These are phyloP conservation scores for Araneus ventricosus DNA, from an alignment of 1,140 invertebrate species.

Conservation along the genomic window DNA sequence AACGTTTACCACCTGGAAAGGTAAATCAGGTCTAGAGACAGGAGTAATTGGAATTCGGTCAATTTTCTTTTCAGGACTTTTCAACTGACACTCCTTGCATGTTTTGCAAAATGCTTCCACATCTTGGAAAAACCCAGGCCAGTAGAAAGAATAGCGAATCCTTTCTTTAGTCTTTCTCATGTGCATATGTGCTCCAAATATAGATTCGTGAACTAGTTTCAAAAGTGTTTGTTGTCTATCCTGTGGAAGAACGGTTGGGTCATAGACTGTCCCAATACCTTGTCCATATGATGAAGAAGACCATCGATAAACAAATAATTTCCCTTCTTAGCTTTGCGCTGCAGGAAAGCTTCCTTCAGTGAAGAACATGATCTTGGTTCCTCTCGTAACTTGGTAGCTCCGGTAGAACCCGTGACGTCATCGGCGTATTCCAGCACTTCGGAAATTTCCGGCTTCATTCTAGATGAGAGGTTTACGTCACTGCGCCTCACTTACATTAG, in stretches of 20 bases:
- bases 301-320: background rate
- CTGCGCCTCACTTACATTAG: too few species aligned
- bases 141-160: conserved; percentile 9
- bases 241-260: background rate
- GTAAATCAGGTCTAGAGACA: background rate
- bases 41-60: background rate
- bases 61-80: background rate
- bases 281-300: background rate
- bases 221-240: background rate
- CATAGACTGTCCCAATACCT: background rate
- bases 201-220: background rate
- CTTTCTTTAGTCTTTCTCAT: background rate
- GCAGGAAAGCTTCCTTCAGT: background rate
- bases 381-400: too few species aligned
- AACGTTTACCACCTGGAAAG: background rate
- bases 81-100: background rate
- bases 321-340: background rate
- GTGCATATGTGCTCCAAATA: background rate
- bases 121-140: background rate
- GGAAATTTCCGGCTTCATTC: too few species aligned
- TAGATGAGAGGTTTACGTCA: too few species aligned
- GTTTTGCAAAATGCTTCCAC: background rate
- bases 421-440: too few species aligned
- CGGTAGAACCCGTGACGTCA: too few species aligned
- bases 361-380: background rate